phyloP scores from a whole-genome alignment of 2,113 vertebrate species.

The Odobenus rosmarus region DNA sequence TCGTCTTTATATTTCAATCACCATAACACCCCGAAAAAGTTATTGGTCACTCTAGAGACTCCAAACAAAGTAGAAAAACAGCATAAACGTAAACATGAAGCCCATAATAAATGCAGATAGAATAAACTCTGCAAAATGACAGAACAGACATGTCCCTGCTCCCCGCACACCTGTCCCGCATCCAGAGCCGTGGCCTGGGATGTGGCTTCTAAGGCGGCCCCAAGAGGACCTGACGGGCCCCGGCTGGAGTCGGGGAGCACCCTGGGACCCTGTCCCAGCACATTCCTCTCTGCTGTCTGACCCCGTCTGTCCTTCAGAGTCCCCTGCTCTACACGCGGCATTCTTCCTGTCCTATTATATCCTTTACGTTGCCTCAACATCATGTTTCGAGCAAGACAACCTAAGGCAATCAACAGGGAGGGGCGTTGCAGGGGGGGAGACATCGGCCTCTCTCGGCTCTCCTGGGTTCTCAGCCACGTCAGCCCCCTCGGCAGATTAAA shows the following conservation, averaged over 20 bases:
- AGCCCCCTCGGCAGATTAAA: not conserved
- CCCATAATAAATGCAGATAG: accelerated
- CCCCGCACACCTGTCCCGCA: not conserved
- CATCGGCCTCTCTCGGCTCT: accelerated
- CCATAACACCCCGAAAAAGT: not conserved
- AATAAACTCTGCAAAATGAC: not conserved
- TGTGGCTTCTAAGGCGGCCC: not conserved
- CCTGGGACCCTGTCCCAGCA: not conserved
- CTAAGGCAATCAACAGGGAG: not conserved
- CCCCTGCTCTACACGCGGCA: not conserved
- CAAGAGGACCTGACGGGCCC: not conserved
- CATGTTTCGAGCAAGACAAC: not conserved
- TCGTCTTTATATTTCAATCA: not conserved
- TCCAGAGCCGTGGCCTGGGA: not conserved
- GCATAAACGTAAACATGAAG: not conserved
- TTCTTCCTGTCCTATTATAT: accelerated
- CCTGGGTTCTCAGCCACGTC: too few relatives aligned
- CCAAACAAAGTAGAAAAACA: not conserved
- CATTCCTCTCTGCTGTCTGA: not conserved
- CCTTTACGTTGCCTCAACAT: too few relatives aligned
- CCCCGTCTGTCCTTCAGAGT: not conserved
- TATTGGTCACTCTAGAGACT: not conserved
- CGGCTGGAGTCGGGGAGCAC: accelerated
- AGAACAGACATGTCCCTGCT: not conserved
- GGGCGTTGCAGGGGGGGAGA: not conserved